Evolutionary conservation across 2,113 vertebrate species (phyloP).

Genomic region (Protomyctophum bolini): DNA sequence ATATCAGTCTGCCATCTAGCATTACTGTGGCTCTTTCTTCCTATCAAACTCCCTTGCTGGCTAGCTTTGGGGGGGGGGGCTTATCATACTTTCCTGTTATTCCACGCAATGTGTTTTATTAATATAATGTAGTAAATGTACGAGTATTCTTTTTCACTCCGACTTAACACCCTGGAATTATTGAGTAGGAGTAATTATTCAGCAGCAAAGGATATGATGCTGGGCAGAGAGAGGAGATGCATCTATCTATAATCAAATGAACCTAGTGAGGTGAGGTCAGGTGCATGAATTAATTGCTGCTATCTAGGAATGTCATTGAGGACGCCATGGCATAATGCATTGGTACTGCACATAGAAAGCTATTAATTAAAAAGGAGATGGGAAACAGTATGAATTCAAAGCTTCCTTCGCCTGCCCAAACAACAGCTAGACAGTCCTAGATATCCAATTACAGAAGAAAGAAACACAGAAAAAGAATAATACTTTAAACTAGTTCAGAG

Average conservation of each 20-base stretch:
- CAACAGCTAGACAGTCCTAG: not conserved
- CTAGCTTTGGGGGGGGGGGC: not conserved
- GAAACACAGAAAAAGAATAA: not conserved
- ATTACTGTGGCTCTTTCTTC: not conserved
- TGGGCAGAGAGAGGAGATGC: not conserved
- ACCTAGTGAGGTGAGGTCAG: slow-evolving; percentile 1
- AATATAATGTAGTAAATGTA: no score
- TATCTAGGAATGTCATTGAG: slow-evolving; percentile 9
- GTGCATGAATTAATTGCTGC: not conserved
- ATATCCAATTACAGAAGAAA: not conserved
- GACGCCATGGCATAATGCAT: not conserved
- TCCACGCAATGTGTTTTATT: no score
- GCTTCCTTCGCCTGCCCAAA: slow-evolving; percentile 11
- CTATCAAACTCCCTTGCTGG: slow-evolving; percentile 4
- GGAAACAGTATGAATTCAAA: not conserved
- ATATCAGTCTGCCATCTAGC: not conserved
- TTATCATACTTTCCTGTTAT: not conserved
- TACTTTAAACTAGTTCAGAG: not conserved
- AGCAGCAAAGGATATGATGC: not conserved
- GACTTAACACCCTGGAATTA: no score
- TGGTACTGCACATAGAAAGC: not conserved
- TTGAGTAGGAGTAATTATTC: not conserved
- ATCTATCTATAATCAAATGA: slow-evolving; percentile 10
- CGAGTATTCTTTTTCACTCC: no score
- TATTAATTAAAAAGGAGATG: slow-evolving; percentile 15